Evolutionary conservation across 2,113 vertebrate genomes (phyloP).

Genomic region (Turnix velox): DNA sequence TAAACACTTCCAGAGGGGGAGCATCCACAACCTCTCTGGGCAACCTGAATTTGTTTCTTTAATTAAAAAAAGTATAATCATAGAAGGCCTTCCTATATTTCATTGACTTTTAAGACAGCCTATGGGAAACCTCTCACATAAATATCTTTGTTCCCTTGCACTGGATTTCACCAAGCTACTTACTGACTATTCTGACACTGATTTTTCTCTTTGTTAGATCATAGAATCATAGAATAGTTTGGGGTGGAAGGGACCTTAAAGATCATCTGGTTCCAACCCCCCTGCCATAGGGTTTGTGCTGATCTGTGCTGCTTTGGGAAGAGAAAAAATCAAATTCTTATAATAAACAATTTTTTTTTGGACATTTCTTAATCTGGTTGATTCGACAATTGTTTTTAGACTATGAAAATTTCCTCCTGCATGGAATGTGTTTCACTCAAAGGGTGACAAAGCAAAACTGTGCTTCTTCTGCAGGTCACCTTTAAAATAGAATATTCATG

Average conservation of each 20-base stretch:
- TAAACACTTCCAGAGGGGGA: too few species aligned
- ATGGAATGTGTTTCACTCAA: neutral
- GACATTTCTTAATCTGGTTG: neutral
- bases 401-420: neutral
- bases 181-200: neutral
- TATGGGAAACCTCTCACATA: neutral
- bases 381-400: neutral
- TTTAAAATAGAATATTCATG: constrained; percentile 46
- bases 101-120: neutral
- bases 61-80: neutral
- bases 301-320: neutral
- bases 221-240: too few species aligned
- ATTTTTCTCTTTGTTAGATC: neutral
- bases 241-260: too few species aligned
- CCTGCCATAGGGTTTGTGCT: too few species aligned
- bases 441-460: constrained; percentile 18
- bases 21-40: too few species aligned
- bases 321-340: neutral
- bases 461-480: constrained; percentile 28
- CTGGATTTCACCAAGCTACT: neutral
- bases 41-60: neutral
- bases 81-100: neutral
- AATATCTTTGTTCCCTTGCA: neutral
- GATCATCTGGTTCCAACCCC: too few species aligned
- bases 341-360: neutral